Evolutionary conservation across 2,113 vertebrate species (phyloP).

Genomic region (Chamaetylas fuelleborni): DNA sequence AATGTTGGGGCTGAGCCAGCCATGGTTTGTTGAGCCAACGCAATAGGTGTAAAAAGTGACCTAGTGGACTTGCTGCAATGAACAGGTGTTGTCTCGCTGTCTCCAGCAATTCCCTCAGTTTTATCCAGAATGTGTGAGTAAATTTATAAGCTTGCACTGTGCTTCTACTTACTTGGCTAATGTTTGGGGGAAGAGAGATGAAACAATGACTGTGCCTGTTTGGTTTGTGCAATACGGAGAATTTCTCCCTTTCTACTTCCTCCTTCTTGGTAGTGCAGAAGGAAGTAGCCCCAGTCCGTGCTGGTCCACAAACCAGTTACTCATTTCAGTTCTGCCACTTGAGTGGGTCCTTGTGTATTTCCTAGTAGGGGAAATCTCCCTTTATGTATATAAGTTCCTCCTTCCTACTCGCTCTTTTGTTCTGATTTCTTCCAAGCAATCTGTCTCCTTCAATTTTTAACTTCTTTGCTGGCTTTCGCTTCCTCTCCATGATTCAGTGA

Average conservation of each 20-base stretch:
- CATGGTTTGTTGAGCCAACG: not conserved
- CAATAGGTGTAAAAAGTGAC: not conserved
- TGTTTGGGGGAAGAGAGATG: constrained; percentile 4
- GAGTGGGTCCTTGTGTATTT: not conserved
- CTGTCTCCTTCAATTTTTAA: constrained; percentile 15
- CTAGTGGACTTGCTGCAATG: not conserved
- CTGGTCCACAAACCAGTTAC: constrained; percentile 40
- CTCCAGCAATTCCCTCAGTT: not conserved
- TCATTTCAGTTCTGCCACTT: constrained; percentile 27
- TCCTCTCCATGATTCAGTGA: constrained; percentile 17
- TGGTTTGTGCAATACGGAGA: constrained; percentile 36
- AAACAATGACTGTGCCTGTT: not conserved
- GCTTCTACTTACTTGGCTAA: not conserved
- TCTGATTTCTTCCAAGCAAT: constrained; percentile 47
- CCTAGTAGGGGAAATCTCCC: constrained; percentile 10
- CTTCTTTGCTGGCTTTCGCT: constrained; percentile 54
- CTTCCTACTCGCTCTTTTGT: constrained; percentile 50
- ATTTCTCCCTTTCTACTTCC: constrained; percentile 51
- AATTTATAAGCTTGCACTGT: not conserved
- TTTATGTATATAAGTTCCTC: not conserved
- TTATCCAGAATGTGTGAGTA: not conserved
- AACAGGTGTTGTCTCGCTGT: not conserved
- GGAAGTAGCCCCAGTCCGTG: constrained; percentile 7
- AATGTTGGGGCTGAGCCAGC: not conserved
- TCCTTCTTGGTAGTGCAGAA: not conserved